Evolutionary conservation across 2,113 vertebrate genomes (phyloP), one percentile per base, ranked within the genome.

Genomic region (Silurus glanis): DNA sequence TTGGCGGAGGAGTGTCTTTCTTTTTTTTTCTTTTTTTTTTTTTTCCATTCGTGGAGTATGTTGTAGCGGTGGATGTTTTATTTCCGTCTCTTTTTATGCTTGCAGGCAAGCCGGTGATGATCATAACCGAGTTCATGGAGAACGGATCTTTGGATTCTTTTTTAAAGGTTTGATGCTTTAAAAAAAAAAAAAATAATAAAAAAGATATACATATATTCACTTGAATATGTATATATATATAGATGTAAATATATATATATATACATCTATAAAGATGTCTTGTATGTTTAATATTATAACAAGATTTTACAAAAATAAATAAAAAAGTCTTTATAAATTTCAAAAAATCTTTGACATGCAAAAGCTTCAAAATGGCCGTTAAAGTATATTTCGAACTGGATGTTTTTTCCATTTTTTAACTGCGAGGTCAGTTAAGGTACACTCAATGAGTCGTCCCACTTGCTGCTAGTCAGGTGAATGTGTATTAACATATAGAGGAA

Each of bases 41-140:
- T 55, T 16, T 56, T 86, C 13, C n/a, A n/a, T 21, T 81, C 28
- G 3, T 59, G 28, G 28, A 80, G 28, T 59, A 80, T 80, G 78
- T 80, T 80, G 56, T 80, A 19, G 78, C 6, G 25, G 78, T 80
- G 53, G 25, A 58, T 80, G 76, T 45, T 23, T 79, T 4, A 64
- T 61, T 49, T 25, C n/a, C 67, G 47, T 62, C 59, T 74, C 69
- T 55, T 84, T 56, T 78, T 56, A 37, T 64, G 53, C 86, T 78
- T 82, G 55, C 86, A 96, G 95, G 97, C 87, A 96, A 98, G 85
- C 98, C 97, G 0, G 98, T 99, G 92, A 99, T 99, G 98, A 99
- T 99, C 92, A 97, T 99, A 92, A 99, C 98, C 0, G 98, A 99
- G 88, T 99, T 97, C 95, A 99, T 99, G 98, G 98, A 99, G 92